phyloP scores from a whole-genome alignment of 2,797 vertebrate genomes.

The Decapterus maruadsi region DNA sequence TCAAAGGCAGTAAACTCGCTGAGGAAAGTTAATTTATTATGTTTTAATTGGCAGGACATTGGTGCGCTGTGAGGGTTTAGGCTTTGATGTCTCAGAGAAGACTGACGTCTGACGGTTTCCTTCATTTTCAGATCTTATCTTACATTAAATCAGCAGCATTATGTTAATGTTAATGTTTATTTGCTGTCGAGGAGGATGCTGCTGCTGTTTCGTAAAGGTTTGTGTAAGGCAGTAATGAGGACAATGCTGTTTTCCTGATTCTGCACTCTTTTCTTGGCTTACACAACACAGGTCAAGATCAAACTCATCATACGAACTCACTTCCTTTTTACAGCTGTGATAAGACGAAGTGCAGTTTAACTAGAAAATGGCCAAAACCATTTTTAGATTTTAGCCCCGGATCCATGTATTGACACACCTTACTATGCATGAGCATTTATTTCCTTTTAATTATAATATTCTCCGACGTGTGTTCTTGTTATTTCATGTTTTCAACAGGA shows the following conservation, averaged over 20 bases:
- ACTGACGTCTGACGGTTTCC: background rate
- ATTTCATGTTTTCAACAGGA: background rate
- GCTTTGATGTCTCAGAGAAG: background rate
- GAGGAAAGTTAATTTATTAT: conserved; percentile 9
- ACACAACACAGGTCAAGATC: conserved; percentile 37
- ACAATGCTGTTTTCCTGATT: conserved; percentile 12
- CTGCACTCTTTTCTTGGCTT: conserved; percentile 31
- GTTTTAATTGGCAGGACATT: background rate
- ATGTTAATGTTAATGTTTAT: background rate
- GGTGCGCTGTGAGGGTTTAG: background rate
- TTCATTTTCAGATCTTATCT: background rate
- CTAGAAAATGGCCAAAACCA: background rate
- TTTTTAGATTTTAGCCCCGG: background rate
- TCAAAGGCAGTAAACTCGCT: background rate
- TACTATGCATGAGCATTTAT: background rate
- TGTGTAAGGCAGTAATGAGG: conserved; percentile 12
- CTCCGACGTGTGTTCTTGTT: background rate
- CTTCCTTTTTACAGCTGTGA: conserved; percentile 45
- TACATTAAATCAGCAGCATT: background rate
- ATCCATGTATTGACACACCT: background rate
- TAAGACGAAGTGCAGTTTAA: conserved; percentile 1
- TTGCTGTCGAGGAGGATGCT: background rate
- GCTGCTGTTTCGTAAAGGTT: conserved; percentile 34
- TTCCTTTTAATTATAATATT: background rate
- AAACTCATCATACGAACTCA: conserved; percentile 14